Evolutionary conservation across 2,113 vertebrate species (phyloP).

Genomic region (Hippocampus comes): DNA sequence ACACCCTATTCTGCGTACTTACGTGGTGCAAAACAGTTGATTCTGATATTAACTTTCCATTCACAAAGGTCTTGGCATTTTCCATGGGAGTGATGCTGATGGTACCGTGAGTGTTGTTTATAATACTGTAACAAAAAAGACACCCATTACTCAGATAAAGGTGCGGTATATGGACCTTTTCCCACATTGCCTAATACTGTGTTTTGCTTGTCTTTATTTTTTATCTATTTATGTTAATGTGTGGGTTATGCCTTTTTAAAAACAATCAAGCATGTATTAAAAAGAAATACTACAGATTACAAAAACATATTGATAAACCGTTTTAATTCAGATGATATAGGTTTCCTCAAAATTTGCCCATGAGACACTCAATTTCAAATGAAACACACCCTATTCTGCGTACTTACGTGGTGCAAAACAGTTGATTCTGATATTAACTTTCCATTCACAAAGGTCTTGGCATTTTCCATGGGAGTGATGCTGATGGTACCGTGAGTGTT

Average conservation of each 20-base stretch:
- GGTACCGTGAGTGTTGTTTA: slow-evolving; percentile 74
- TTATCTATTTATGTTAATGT: not conserved
- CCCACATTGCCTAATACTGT: not conserved
- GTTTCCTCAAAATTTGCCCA: not conserved
- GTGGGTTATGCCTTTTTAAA: not conserved
- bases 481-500: slow-evolving; percentile 76
- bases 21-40: slow-evolving; percentile 85
- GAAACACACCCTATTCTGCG: not conserved
- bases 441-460: slow-evolving; percentile 90
- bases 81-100: slow-evolving; percentile 80
- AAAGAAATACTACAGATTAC: too few relatives aligned
- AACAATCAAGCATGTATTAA: not conserved
- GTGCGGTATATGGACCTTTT: not conserved
- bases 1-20: slow-evolving; percentile 49
- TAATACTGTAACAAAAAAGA: slow-evolving; percentile 70
- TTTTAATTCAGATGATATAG: not conserved
- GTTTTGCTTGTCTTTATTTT: not conserved
- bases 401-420: slow-evolving; percentile 85
- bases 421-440: slow-evolving; percentile 76
- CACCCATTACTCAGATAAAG: not conserved
- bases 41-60: slow-evolving; percentile 80
- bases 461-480: slow-evolving; percentile 78
- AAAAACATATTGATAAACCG: not conserved
- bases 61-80: slow-evolving; percentile 87
- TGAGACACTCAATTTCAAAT: not conserved